Base-by-base conservation (phyloP, 2,888 invertebrate species). In the Hemicrepidius hirtus region DNA sequence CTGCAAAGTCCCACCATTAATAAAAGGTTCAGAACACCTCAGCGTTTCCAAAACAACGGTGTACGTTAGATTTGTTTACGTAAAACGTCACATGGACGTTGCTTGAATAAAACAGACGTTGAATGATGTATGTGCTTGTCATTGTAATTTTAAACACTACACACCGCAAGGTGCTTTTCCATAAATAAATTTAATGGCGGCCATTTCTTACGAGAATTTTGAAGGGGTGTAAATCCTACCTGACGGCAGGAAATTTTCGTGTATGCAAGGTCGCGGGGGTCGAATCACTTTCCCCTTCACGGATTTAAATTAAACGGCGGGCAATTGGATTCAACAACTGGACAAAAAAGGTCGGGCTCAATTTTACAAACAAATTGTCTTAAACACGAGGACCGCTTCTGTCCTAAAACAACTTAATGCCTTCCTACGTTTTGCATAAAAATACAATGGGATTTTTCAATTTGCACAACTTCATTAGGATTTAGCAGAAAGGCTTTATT, bases 391-490 rank as follows among this genome's bases (percentile, higher is more conserved):
- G 46, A 37, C n/a, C 37, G 37, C 68, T 50, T 68, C 59, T 68
- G 57, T 68, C 35, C 37, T 40, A 50, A 35, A 68, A 62, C 46
- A 68, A 62, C 50, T 68, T 68, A 68, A 68, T 68, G 60, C 60
- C 46, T 37, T 20, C 46, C 60, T 68, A 49, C 40, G 40, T 68
- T 68, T 68, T 50, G 68, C 68, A 68, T 68, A 63, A 55, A 70
- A 70, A 70, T 63, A 70, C 69, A 64, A 68, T 62, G 68, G 50
- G 68, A 68, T 63, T 72, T 72, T 68, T 72, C 68, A 72, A 72
- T 72, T 72, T 72, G 68, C 72, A 64, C 64, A 68, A 72, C 68
- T 68, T 72, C 72, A 68, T 72, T 68, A 68, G 64, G 72, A 67
- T 68, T 63, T 67, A 62, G 67, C 63, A 65, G 46, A 44, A n/a